A percentile compares a stretch with the other conserved stretches of the same genome.
phyloP scores from a whole-genome alignment of 2,797 vertebrate species.

The Arctocebus calabarensis region DNA sequence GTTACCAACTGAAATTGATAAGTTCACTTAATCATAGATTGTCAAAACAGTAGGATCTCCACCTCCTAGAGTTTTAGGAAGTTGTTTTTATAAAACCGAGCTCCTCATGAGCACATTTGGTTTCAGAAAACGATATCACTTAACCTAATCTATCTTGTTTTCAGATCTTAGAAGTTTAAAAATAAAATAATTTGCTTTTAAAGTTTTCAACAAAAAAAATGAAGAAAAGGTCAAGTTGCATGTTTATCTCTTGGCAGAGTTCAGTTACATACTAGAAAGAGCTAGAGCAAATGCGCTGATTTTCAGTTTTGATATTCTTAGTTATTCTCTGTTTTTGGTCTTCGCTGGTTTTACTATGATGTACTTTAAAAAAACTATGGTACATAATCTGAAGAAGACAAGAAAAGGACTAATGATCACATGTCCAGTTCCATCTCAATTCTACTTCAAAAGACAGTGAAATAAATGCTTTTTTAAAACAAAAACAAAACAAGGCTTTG shows the following conservation, averaged over 20 bases:
- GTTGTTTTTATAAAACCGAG: too few species aligned
- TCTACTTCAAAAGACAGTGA: background rate
- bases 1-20: background rate
- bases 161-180: too few species aligned
- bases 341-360: slow-evolving; percentile 30
- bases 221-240: background rate
- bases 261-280: slow-evolving; percentile 1
- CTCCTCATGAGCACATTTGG: too few species aligned
- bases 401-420: background rate
- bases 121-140: too few species aligned
- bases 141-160: too few species aligned
- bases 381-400: background rate
- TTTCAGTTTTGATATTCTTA: background rate
- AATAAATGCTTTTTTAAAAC: slow-evolving; percentile 37
- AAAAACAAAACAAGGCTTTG: slow-evolving; percentile 24
- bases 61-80: too few species aligned
- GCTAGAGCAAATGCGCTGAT: slow-evolving; percentile 14
- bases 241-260: slow-evolving; percentile 2
- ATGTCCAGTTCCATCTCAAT: background rate
- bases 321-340: background rate
- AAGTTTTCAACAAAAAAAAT: background rate
- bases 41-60: too few species aligned
- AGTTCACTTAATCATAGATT: background rate
- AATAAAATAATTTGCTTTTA: too few species aligned
- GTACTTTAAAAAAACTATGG: background rate